Evolutionary conservation across 2,113 vertebrate species (phyloP), one percentile per base, ranked within the genome.

Genomic region (Alethe diademata): DNA sequence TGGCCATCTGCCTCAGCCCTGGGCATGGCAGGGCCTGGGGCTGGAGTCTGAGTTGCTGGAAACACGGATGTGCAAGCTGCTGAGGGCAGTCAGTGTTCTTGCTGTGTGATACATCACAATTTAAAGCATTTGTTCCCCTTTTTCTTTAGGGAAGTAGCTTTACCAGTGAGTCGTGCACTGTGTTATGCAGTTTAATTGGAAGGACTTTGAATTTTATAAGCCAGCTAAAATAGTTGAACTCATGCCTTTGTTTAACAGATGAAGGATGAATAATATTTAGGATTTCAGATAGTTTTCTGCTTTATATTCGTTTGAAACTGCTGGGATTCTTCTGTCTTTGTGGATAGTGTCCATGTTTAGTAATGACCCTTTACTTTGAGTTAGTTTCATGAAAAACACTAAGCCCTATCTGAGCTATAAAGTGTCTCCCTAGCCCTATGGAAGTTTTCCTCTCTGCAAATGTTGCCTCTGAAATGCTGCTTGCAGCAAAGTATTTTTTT

Each of bases 191-290:
- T 28, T 12, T 38, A 22, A 26, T 71, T 94, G 88, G 69, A 92
- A 92, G 53, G 65, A 60, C 24, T 76, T 33, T 25, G 51, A 56
- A 50, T 88, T 93, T 90, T 76, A 7, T 24, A 90, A 92, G 88
- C 64, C 76, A 92, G 35, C 76, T 93, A 31, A 93, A 95, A 93
- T 71, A 94, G 64, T 86, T 94, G 83, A 94, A 88, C 67, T 43
- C 40, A 8, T 80, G 94, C 88, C 80, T 88, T 78, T 93, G 79
- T 93, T 94, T 89, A 86, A 25, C 43, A 57, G 72, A 51, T 4
- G 14, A 70, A 66, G 43, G 51, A 48, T 87, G 83, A 86, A 57
- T 95, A 91, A 86, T 92, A 84, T 69, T 86, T 70, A 93, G 57
- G 31, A 65, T 35, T 88, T 78, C 28, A 81, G n/a, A 67, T 84